Percentiles rank a stretch among this genome's conserved stretches.
Conservation (phyloP, 2,113 vertebrate species). For the Neogobius melanostomus region DNA sequence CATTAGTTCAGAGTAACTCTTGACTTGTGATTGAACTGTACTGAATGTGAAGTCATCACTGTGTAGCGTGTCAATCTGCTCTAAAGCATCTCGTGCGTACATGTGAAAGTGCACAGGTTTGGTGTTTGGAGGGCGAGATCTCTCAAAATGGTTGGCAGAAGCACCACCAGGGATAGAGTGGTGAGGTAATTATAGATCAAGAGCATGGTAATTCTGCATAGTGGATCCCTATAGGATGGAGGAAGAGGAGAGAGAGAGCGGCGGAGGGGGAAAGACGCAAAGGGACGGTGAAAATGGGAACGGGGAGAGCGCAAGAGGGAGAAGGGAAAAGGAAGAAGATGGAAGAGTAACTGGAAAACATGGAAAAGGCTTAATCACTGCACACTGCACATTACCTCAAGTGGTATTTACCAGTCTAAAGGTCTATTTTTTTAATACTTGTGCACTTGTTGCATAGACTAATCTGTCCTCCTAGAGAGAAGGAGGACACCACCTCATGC, state of each 20-base stretch:
- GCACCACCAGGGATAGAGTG: conserved; percentile 59
- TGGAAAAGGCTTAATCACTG: not conserved
- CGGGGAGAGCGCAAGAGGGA: not conserved
- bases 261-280: conserved; percentile 17
- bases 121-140: conserved; percentile 23
- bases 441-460: no score
- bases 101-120: conserved; percentile 3
- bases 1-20: no score
- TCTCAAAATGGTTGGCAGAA: conserved; percentile 39
- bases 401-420: not conserved
- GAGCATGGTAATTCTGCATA: conserved; percentile 71
- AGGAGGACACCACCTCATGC: no score
- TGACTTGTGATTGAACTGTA: not conserved
- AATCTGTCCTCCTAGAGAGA: no score
- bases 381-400: not conserved
- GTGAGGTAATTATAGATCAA: conserved; percentile 76
- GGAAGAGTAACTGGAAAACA: not conserved
- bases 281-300: not conserved
- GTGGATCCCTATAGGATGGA: conserved; percentile 57
- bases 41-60: not conserved
- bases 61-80: not conserved
- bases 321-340: not conserved
- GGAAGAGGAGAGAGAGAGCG: conserved; percentile 9
- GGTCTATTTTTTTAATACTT: not conserved
- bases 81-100: not conserved